Evolutionary conservation across 2,113 vertebrate genomes (phyloP), one percentile per base, ranked within the genome.

Genomic region (Podocnemis expansa): DNA sequence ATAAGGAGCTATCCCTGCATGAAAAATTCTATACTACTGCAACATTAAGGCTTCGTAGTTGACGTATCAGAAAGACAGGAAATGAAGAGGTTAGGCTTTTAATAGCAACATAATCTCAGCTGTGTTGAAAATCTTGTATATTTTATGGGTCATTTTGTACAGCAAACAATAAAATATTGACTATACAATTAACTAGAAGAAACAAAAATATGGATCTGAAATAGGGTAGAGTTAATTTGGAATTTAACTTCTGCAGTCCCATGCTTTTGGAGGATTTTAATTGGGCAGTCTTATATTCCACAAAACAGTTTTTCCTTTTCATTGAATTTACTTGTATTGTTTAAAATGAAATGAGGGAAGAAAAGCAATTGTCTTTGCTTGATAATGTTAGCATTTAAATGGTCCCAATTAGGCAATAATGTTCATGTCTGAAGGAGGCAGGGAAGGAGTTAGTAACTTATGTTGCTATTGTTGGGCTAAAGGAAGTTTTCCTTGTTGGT

Each of bases 141-240:
- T 63, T 63, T 34, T 34, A 34, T 14, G 58, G n/a, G 38, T 38
- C 38, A 38, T 70, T 38, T 19, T 38, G 17, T n/a, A 21, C n/a
- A 38, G 63, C 19, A 70, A 38, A 70, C 63, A 34, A 76, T 54
- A 82, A 43, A 31, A 63, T 96, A 95, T 96, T 95, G 96, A 93
- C 52, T 95, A 47, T 96, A 78, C 93, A 95, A 94, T 95, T 96
- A 95, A 89, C 63, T 95, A 94, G 83, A 83, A 88, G 79, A 95
- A 78, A n/a, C 52, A 85, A 41, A 16, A 89, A 11, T 6, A 17
- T 11, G 91, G n/a, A 47, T 38, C 31, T 76, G 31, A 54, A 79
- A 21, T 19, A 84, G 34, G 19, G 27, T 29, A 84, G 43, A 51
- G 19, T 76, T 38, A 45, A 13, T 38, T 22, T 90, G 78, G n/a